A percentile compares a stretch with the other conserved stretches of the same genome.
These are phyloP conservation scores for Rosalia funebris DNA, from an alignment of 2,888 invertebrate species.

Conservation along the genomic window DNA sequence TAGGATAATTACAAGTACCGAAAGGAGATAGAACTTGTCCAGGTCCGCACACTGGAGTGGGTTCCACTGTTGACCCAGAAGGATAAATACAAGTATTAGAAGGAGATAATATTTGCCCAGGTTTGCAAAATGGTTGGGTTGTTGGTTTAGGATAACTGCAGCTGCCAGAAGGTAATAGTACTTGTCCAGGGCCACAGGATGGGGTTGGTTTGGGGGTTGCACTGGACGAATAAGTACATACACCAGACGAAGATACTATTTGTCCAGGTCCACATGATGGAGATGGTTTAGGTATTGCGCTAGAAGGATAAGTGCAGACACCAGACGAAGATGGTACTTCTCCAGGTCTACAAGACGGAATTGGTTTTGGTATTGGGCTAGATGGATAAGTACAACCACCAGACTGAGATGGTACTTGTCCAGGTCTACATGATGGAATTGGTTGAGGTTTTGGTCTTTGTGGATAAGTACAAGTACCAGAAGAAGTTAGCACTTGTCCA, in stretches of 20 bases:
- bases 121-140: conserved; percentile 16
- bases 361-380: neutral
- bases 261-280: conserved; percentile 57
- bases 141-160: conserved; percentile 21
- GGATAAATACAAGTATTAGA: conserved; percentile 22
- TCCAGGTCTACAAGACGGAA: neutral
- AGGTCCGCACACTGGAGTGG: conserved; percentile 15
- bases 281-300: conserved; percentile 14
- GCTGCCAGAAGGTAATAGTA: conserved; percentile 6
- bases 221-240: conserved; percentile 21
- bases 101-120: conserved; percentile 7
- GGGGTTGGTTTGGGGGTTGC: conserved; percentile 34
- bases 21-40: conserved; percentile 22
- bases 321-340: conserved; percentile 24
- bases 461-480: conserved; percentile 24
- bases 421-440: conserved; percentile 23
- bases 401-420: conserved; percentile 17
- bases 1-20: conserved; percentile 19
- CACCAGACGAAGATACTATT: conserved; percentile 14
- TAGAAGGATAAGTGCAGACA: conserved; percentile 10
- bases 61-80: conserved; percentile 3
- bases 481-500: conserved; percentile 28
- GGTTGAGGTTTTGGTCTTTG: neutral
- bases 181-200: conserved; percentile 5
- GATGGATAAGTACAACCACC: conserved; percentile 14